phyloP scores from a whole-genome alignment of 2,113 vertebrate species.

The Paramisgurnus dabryanus region DNA sequence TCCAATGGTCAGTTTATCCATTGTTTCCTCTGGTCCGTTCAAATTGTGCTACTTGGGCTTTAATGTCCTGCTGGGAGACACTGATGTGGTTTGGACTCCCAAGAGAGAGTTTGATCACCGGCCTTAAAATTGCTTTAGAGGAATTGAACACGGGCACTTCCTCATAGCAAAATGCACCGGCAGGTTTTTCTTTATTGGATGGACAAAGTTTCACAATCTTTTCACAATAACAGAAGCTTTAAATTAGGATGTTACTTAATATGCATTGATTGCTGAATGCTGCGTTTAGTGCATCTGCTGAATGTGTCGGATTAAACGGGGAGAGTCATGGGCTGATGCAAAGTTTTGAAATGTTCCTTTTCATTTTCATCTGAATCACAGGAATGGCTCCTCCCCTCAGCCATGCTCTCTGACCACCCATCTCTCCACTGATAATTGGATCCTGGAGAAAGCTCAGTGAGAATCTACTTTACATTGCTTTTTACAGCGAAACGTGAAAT shows the following conservation, averaged over 20 bases:
- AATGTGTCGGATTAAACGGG: neutral
- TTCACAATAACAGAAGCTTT: neutral
- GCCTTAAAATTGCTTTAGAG: conserved; percentile 38
- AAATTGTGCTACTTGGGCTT: conserved; percentile 35
- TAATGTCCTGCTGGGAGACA: conserved; percentile 25
- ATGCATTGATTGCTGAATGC: conserved; percentile 30
- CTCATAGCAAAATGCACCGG: neutral
- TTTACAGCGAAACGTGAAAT: conserved; percentile 48
- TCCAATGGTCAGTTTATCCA: conserved; percentile 39
- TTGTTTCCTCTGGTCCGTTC: conserved; percentile 44
- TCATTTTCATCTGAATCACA: conserved; percentile 23
- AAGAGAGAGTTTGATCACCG: conserved; percentile 32
- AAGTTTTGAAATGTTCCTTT: conserved; percentile 26
- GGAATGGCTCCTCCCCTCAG: neutral
- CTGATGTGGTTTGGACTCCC: conserved; percentile 31
- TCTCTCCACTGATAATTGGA: conserved; percentile 48
- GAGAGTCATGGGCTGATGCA: conserved; percentile 22
- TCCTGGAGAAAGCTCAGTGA: conserved; percentile 49
- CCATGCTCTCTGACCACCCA: conserved; percentile 24
- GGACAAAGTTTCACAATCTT: conserved; percentile 7
- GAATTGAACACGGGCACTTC: conserved; percentile 7
- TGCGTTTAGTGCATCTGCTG: conserved; percentile 8
- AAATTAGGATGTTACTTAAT: conserved; percentile 30
- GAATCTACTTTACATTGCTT: conserved; percentile 45
- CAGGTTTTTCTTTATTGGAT: conserved; percentile 1